Percentiles rank a stretch among this genome's conserved stretches.
These are phyloP conservation scores for Homalodisca vitripennis DNA, from an alignment of 1,140 invertebrate species.

Conservation along the genomic window DNA sequence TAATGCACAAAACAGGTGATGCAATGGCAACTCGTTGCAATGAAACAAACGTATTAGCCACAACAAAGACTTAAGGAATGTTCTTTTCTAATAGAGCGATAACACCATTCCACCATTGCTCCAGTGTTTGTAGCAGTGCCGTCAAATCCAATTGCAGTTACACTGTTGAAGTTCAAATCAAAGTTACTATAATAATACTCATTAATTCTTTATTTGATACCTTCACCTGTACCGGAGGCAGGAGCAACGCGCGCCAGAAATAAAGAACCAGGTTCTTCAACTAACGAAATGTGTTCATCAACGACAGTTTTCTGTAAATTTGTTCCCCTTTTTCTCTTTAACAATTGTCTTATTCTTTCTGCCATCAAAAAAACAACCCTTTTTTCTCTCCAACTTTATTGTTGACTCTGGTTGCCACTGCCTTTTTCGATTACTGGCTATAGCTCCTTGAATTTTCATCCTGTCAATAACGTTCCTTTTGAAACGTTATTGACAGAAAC, in stretches of 20 bases:
- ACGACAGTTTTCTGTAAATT: background rate
- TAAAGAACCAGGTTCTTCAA: background rate
- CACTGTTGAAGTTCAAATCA: background rate
- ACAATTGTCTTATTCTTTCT: background rate
- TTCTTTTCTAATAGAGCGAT: background rate
- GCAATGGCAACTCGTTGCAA: background rate
- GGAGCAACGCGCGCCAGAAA: background rate
- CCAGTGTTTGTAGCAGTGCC: background rate
- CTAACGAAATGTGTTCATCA: background rate
- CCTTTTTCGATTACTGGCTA: background rate
- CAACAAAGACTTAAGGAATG: background rate
- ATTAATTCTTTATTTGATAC: background rate
- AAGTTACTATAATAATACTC: background rate
- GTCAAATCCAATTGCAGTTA: background rate
- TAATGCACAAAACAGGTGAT: background rate
- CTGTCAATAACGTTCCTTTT: slow-evolving; percentile 6
- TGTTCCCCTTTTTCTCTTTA: background rate
- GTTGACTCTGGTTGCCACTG: background rate
- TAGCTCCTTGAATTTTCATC: slow-evolving; percentile 13
- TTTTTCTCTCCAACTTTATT: background rate
- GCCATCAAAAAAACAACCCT: background rate
- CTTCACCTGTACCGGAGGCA: background rate
- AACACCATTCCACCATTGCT: background rate
- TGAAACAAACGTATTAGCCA: background rate
- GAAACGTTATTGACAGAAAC: too few relatives aligned